Evolutionary conservation across 1,140 invertebrate species (phyloP), one percentile per base, ranked within the genome.

Genomic region (Pseudomyrmex flavicornis): DNA sequence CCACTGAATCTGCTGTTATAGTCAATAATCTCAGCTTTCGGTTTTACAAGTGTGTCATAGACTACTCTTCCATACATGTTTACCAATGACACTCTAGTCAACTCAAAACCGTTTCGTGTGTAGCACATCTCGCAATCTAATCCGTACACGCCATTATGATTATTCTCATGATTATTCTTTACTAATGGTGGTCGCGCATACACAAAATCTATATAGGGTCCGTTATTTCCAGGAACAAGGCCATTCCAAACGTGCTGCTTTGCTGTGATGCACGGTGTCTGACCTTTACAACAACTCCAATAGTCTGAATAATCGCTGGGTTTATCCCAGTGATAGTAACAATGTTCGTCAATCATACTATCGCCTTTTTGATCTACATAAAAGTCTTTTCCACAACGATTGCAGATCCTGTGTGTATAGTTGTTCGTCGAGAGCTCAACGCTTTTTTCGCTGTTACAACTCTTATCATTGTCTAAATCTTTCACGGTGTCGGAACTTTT

Each of bases 41-140:
- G 98, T 84, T 96, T 96, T 2, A 99, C 98, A 63, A 97, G 95
- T 13, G 95, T 95, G 91, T 98, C 97, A 93, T 98, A 99, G 0
- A 98, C 96, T 1, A 97, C 90, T 4, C 93, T 92, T 0, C 97
- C 97, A 84, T 97, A 95, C 1, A 96, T 92, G 35, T 95, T 95
- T 0, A 99, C 96, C 4, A 99, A 95, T 0, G 97, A 98, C 0
- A 99, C 96, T 91, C 97, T 97, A 1, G 97, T 96, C 1, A 99
- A 91, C 92, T 98, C 98, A 4, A 98, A 93, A 0, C 98, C 98
- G 3, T 94, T 94, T 0, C 95, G 96, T 0, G 98, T 98, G 91
- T 97, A 99, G 85, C 96, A 98, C 98, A 99, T 99, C 93, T 99
- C 98, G 91, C 98, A 98, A 92, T 99, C 98, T 0, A 99, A 89